These are phyloP conservation scores for Hemiprocne comata DNA, from an alignment of 2,113 vertebrate species.

Conservation along the genomic window DNA sequence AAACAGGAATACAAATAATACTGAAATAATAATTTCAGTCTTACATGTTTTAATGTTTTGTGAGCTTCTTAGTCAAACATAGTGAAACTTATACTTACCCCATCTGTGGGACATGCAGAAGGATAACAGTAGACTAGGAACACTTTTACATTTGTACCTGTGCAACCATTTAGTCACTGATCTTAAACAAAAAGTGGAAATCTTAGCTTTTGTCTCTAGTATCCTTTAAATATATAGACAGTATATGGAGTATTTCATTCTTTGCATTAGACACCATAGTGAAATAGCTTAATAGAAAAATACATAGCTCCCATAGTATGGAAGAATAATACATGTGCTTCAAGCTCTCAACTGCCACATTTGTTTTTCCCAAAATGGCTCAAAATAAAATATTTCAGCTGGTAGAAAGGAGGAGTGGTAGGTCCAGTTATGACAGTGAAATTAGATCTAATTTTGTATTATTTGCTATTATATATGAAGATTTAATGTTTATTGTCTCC, in stretches of 20 bases:
- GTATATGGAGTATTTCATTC: neutral
- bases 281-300: neutral
- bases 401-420: neutral
- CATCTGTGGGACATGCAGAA: neutral
- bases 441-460: neutral
- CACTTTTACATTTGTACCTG: neutral
- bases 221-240: neutral
- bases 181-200: neutral
- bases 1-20: neutral
- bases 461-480: neutral
- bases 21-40: no score
- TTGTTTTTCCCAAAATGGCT: neutral
- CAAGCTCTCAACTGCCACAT: neutral
- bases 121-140: neutral
- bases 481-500: neutral
- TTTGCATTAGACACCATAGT: neutral
- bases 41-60: neutral
- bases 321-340: neutral
- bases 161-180: neutral
- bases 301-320: neutral
- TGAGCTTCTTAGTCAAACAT: neutral
- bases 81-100: neutral
- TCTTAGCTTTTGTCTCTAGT: neutral
- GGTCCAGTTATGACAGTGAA: neutral
- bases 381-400: neutral